Evolutionary conservation across 2,797 vertebrate genomes (phyloP).

Genomic region (Notamacropus eugenii): DNA sequence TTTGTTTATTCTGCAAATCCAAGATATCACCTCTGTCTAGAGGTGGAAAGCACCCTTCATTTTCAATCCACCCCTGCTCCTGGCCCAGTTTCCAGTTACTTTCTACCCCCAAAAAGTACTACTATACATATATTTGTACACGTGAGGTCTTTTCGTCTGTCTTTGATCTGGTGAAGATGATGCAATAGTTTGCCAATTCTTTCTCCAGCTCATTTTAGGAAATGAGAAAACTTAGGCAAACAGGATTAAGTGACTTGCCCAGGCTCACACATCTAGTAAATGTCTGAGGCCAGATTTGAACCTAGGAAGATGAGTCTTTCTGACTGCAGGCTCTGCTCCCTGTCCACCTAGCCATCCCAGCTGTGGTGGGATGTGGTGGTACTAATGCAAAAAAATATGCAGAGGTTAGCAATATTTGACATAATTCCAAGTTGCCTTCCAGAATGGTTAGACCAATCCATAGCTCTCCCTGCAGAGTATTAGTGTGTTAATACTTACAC

Average conservation of each 20-base stretch:
- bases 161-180: not conserved
- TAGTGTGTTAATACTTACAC: not conserved
- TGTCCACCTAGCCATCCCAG: not conserved
- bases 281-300: not conserved
- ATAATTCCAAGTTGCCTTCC: not conserved
- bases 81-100: not conserved
- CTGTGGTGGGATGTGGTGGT: not conserved
- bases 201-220: not conserved
- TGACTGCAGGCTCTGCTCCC: not conserved
- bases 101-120: not conserved
- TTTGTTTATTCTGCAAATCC: not conserved
- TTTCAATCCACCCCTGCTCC: not conserved
- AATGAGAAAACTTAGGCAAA: not conserved
- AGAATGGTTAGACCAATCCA: not conserved
- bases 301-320: not conserved
- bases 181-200: not conserved
- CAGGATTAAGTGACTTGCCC: not conserved
- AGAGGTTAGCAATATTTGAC: not conserved
- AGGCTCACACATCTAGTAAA: not conserved
- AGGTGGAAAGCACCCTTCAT: not conserved
- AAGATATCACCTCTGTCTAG: no score
- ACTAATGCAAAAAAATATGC: not conserved
- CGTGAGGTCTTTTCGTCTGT: not conserved
- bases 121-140: not conserved
- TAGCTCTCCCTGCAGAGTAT: not conserved